These are phyloP conservation scores for Forbesichthys agassizii DNA, from an alignment of 2,113 vertebrate genomes.

Conservation along the genomic window DNA sequence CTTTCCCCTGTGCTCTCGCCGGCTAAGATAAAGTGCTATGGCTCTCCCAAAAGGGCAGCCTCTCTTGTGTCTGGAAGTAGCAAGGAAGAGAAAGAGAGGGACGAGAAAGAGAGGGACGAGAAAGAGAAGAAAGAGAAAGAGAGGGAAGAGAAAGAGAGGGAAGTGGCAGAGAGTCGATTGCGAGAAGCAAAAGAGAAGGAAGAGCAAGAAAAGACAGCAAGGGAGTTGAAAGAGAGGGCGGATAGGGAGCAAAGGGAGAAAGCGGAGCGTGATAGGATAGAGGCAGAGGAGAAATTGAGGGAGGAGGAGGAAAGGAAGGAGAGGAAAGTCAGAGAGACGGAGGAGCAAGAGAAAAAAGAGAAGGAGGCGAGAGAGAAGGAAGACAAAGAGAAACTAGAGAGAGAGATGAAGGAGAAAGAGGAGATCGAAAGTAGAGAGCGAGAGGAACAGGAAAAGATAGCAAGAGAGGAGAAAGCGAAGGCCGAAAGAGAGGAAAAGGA, in stretches of 20 bases:
- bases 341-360: conserved; percentile 1
- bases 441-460: background rate
- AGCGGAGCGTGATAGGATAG: conserved; percentile 60
- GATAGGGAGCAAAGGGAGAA: conserved; percentile 67
- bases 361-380: background rate
- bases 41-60: conserved; percentile 62
- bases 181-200: background rate
- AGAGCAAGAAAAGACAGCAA: conserved; percentile 10
- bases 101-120: conserved; percentile 27
- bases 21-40: conserved; percentile 67
- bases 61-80: conserved; percentile 53
- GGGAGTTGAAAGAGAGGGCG: conserved; percentile 19
- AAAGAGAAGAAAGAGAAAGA: conserved; percentile 34
- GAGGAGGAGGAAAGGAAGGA: conserved; percentile 62
- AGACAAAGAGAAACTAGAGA: conserved; percentile 1
- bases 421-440: background rate
- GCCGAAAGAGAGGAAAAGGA: conserved; percentile 69
- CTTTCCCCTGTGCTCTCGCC: conserved; percentile 66
- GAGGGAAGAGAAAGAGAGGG: conserved; percentile 40
- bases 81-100: conserved; percentile 51
- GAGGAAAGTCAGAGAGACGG: conserved; percentile 64
- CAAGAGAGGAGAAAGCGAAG: conserved; percentile 41
- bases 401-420: background rate
- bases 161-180: conserved; percentile 31
- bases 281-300: conserved; percentile 60